Conservation (phyloP, 2,888 invertebrate genomes). For the Nemurella pictetii region DNA sequence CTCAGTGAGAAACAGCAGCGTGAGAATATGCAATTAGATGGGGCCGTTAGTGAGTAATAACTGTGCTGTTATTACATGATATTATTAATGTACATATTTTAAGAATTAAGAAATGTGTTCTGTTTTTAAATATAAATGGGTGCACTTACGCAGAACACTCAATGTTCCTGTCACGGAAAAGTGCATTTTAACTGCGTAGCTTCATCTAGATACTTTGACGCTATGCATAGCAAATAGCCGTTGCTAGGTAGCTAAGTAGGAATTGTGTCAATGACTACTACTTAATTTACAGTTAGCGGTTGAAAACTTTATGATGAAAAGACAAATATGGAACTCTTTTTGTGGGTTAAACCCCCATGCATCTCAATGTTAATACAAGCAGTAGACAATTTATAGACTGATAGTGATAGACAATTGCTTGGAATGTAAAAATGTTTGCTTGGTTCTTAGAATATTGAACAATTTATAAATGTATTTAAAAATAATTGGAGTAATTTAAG, state of each 20-base stretch:
- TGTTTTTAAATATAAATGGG: neutral
- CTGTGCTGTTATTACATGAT: neutral
- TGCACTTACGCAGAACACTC: neutral
- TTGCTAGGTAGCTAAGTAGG: neutral
- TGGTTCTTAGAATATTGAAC: neutral
- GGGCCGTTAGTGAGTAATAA: neutral
- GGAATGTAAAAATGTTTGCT: neutral
- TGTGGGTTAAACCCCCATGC: neutral
- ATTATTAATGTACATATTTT: neutral
- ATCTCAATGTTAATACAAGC: neutral
- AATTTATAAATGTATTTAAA: neutral
- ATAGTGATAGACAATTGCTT: neutral
- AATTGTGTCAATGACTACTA: neutral
- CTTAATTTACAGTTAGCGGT: neutral
- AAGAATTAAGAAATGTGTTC: neutral
- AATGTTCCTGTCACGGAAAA: neutral
- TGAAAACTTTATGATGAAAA: neutral
- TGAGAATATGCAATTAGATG: neutral
- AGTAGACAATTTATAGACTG: neutral
- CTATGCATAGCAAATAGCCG: neutral
- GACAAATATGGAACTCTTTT: neutral
- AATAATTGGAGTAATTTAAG: neutral
- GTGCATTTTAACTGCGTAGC: neutral
- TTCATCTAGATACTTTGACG: neutral
- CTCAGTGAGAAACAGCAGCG: neutral